Evolutionary conservation across 2,797 vertebrate genomes (phyloP), one percentile per base, ranked within the genome.

Genomic region (Falco biarmicus): DNA sequence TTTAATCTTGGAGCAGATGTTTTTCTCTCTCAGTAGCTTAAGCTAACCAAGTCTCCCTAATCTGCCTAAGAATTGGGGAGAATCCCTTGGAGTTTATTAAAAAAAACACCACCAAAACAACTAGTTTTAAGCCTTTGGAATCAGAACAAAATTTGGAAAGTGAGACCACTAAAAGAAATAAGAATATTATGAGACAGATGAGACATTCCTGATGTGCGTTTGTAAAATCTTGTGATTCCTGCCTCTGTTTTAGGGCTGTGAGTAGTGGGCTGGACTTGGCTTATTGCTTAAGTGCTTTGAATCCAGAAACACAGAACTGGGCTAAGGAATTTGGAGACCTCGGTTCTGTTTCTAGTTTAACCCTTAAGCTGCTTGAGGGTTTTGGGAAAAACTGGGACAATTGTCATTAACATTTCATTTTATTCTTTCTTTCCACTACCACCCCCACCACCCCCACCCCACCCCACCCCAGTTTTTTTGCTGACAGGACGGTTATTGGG

Each of bases 401-500:
- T 34, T 77, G 47, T 53, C 37, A n/a, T 39, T 59, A 66, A 47
- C 1, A 6, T 37, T 47, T 70, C 25, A 29, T 29, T 39, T n/a
- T 5, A 4, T 15, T 12, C 8, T 41, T 20, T 9, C 32, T 13
- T 7, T 6, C 37, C 37, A 39, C 37, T 11, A 39, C 37, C 37
- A 39, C 37, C 37, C 37, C 37, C 37, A 37, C 37, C 37, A 10
- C 37, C 37, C 10, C 37, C 37, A 10, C 37, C 31, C 37, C 37
- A 10, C 37, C 37, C 37, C n/a, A n/a, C n/a, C 37, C 8, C 11
- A 10, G 16, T 31, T 47, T 11, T 68, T 39, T 28, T 3, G 5
- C 34, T 4, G 4, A 6, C 28, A n/a, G 25, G n/a, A 28, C 0
- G 5, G 24, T 43, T 50, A 5, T 37, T 29, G 18, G 10, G 15